Evolutionary conservation across 2,888 invertebrate genomes (phyloP).

Genomic region (Agonopterix subpropinquella): DNA sequence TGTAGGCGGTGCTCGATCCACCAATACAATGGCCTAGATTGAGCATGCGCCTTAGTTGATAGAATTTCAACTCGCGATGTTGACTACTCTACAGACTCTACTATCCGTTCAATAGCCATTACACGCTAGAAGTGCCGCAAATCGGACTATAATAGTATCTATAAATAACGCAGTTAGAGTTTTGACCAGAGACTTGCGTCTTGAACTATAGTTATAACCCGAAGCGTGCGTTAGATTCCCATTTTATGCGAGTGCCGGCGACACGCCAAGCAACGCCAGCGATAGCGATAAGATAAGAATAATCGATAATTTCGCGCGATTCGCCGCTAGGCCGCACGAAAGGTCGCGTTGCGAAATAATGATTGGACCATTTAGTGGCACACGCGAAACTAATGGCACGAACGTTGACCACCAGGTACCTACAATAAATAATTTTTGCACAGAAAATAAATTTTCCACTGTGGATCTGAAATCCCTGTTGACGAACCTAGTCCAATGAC

Average conservation of each 20-base stretch:
- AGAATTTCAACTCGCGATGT: neutral
- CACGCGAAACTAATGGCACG: conserved; percentile 32
- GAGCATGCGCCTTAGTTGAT: conserved; percentile 54
- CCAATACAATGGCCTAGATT: conserved; percentile 47
- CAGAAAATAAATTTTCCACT: too few relatives aligned
- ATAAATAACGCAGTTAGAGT: too few relatives aligned
- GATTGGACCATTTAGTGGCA: conserved; percentile 29
- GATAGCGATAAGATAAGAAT: conserved; percentile 58
- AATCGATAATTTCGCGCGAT: conserved; percentile 70
- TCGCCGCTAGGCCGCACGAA: conserved; percentile 55
- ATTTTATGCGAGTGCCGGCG: conserved; percentile 46
- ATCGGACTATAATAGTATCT: too few relatives aligned
- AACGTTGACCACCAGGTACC: conserved; percentile 23
- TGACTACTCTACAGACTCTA: neutral
- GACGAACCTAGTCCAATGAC: too few relatives aligned
- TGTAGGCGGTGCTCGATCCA: conserved; percentile 55
- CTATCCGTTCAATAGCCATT: too few relatives aligned
- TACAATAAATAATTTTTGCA: too few relatives aligned
- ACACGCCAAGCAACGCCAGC: conserved; percentile 50
- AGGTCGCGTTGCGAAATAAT: conserved; percentile 65
- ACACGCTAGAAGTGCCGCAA: too few relatives aligned
- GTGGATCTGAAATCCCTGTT: too few relatives aligned
- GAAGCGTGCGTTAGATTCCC: conserved; percentile 49
- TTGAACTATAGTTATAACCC: conserved; percentile 1
- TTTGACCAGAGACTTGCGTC: too few relatives aligned